phyloP scores from a whole-genome alignment of 2,797 vertebrate species.

The Tragelaphus oryx region DNA sequence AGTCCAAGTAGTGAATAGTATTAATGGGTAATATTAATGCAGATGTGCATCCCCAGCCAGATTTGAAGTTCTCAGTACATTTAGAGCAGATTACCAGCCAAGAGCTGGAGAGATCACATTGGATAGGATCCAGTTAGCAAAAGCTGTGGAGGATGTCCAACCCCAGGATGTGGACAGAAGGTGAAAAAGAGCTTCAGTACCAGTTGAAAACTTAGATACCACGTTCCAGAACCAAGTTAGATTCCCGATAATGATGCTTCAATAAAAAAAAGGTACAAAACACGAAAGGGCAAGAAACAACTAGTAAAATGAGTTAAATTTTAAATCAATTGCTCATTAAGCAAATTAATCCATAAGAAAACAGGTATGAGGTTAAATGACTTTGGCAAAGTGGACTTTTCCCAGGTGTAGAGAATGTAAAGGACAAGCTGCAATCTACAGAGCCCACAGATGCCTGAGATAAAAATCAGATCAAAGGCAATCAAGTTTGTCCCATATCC shows the following conservation, averaged over 20 bases:
- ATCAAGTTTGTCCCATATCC: neutral
- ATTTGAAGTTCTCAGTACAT: neutral
- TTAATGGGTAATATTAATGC: neutral
- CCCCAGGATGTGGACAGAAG: neutral
- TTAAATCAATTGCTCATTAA: slow-evolving; percentile 41
- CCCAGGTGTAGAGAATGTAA: slow-evolving; percentile 1
- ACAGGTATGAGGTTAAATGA: slow-evolving; percentile 46
- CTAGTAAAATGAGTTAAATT: neutral
- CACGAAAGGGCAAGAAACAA: neutral
- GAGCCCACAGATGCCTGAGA: neutral
- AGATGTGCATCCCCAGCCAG: neutral
- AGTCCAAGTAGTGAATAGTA: neutral
- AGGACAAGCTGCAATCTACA: neutral
- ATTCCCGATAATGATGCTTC: neutral
- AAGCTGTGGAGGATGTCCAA: neutral
- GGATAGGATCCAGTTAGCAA: neutral
- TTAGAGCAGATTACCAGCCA: neutral
- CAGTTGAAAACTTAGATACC: neutral
- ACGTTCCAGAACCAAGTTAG: neutral
- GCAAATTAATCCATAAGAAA: slow-evolving; percentile 18
- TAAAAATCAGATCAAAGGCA: slow-evolving; percentile 4
- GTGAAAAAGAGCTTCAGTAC: neutral
- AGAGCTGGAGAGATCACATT: neutral
- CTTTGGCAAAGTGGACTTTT: slow-evolving; percentile 33
- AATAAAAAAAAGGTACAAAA: neutral